Conservation (phyloP, 2,888 invertebrate genomes). For the Caenorhabditis panamensis region DNA sequence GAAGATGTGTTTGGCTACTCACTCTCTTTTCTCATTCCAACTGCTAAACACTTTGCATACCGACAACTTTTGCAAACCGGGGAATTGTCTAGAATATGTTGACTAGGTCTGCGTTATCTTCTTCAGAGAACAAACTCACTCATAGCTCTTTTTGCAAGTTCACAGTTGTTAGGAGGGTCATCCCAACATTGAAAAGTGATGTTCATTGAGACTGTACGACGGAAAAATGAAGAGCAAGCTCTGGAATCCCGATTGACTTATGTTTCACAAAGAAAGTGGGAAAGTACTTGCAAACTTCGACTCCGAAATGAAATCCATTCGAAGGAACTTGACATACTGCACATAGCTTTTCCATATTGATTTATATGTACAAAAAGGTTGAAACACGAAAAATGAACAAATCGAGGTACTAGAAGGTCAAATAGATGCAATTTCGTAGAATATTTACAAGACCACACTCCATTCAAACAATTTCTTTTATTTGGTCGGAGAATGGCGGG, state of each 20-base stretch:
- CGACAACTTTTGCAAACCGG: conserved; percentile 7
- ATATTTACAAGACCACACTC: too few species aligned
- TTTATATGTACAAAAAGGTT: neutral
- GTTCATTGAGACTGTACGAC: neutral
- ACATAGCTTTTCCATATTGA: neutral
- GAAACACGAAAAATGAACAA: neutral
- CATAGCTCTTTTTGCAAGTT: neutral
- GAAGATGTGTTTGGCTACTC: neutral
- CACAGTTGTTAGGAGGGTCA: neutral
- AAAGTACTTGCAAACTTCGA: neutral
- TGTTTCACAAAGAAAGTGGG: neutral
- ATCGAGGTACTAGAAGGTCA: too few species aligned
- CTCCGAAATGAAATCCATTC: conserved; percentile 11
- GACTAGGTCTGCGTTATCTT: neutral
- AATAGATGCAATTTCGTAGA: too few species aligned
- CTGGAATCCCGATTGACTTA: neutral
- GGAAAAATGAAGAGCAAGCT: conserved; percentile 16
- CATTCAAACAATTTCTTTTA: too few species aligned
- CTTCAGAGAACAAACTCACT: too few species aligned
- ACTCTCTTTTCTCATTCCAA: conserved; percentile 12
- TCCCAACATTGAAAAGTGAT: neutral
- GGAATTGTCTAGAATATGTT: neutral
- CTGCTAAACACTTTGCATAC: conserved; percentile 1
- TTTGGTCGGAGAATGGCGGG: too few species aligned
- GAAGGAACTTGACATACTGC: conserved; percentile 24